Base-by-base conservation (phyloP, 2,888 invertebrate genomes). In the Agonum fuliginosum region DNA sequence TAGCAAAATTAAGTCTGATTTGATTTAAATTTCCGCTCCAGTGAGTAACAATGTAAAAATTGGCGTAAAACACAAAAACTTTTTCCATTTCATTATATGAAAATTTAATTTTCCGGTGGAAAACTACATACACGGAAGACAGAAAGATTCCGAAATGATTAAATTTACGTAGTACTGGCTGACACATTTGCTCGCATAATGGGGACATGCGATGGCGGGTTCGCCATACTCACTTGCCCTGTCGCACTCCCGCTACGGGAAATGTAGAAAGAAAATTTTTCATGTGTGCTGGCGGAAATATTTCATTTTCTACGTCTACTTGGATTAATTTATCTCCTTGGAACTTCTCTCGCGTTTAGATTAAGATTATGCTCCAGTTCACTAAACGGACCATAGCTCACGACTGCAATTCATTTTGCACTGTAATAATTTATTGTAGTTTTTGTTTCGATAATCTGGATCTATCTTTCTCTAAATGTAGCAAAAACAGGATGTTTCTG, bases 271-370 rank as follows among this genome's bases (percentile, higher is more conserved):
- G 71, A 24, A 30, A 62, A 74, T 74, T 74, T 74, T 62, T 74
- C 74, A 74, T 43, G 65, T 65, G 65, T 46, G 74, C 43, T 14
- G 37, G 62, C 27, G 73, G 58, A 58, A 41, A 58, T 74, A 54
- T 74, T 71, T 71, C 71, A 71, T 71, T 71, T 46, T 71, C 71
- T 19, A 51, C 27, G 71, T 48, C 71, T 62, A 43, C 58, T 27
- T 30, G 65, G 74, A 74, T 74, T 74, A 74, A 74, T 74, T 65
- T 74, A 74, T 74, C 65, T 74, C 58, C 27, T 34, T 24, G 27
- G 43, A 41, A 37, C 19, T 51, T 34, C 72, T 72, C 65, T 43
- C 51, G 41, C 58, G 37, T 73, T 74, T 27, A 65, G 67, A 67
- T 67, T 67, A 14, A 67, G 75, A 75, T 75, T 75, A 75, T 67